Percentiles rank a stretch among this genome's conserved stretches.
Conservation (phyloP, 2,888 invertebrate genomes). For the Diplazon laetatorius region DNA sequence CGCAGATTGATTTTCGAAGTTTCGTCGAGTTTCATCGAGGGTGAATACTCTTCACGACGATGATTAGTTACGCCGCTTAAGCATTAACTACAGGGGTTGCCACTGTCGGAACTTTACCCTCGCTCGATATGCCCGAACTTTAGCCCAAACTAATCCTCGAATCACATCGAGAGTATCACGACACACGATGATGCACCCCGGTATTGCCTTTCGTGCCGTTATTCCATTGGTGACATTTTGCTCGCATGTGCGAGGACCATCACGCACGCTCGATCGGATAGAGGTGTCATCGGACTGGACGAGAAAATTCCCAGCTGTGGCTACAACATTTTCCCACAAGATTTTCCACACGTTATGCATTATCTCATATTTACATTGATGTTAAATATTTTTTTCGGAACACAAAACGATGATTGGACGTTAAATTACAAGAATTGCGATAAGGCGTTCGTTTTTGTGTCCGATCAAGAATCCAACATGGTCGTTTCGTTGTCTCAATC, state of each 20-base stretch:
- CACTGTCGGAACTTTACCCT: constrained; percentile 47
- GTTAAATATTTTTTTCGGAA: background rate
- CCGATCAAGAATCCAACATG: too few relatives aligned
- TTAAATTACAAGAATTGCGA: too few relatives aligned
- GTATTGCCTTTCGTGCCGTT: constrained; percentile 29
- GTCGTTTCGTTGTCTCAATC: background rate
- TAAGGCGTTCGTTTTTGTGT: too few relatives aligned
- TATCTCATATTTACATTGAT: background rate
- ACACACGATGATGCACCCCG: constrained; percentile 37
- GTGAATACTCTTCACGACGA: constrained; percentile 40
- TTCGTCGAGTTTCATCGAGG: constrained; percentile 45
- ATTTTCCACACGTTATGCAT: background rate
- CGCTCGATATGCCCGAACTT: constrained; percentile 52
- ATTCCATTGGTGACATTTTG: constrained; percentile 3
- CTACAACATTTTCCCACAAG: constrained; percentile 12
- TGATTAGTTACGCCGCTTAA: constrained; percentile 68
- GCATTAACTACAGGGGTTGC: constrained; percentile 42
- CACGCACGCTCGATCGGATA: constrained; percentile 20
- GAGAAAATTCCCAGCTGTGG: constrained; percentile 23
- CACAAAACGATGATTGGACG: too few relatives aligned
- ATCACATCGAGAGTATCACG: constrained; percentile 55
- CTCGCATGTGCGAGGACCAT: background rate
- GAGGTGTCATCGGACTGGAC: constrained; percentile 37
- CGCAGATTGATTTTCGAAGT: constrained; percentile 31
- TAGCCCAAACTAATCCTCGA: constrained; percentile 55